These are phyloP conservation scores for Chrysotoxum bicinctum DNA, from an alignment of 2,888 invertebrate genomes.

Conservation along the genomic window DNA sequence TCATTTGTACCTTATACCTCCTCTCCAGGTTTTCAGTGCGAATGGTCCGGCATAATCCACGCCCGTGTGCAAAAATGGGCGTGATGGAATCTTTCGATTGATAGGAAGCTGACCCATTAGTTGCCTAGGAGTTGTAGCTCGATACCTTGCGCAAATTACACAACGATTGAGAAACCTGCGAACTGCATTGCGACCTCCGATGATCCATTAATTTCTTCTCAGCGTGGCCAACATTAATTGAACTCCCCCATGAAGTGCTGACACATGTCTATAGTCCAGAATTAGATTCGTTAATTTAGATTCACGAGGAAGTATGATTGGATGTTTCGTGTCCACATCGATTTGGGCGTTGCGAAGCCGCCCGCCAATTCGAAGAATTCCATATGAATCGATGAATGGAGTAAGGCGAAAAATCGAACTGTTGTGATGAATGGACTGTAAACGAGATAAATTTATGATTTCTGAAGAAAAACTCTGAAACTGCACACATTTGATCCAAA, in stretches of 20 bases:
- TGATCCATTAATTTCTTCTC: constrained; percentile 47
- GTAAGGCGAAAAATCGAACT: constrained; percentile 27
- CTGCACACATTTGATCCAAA: constrained; percentile 25
- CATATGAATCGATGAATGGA: constrained; percentile 55
- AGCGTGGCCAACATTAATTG: constrained; percentile 52
- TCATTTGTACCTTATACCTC: constrained; percentile 22
- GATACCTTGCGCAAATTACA: constrained; percentile 31
- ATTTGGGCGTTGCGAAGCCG: constrained; percentile 51
- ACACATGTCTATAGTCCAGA: constrained; percentile 39
- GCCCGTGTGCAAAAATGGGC: constrained; percentile 38
- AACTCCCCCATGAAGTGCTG: constrained; percentile 44
- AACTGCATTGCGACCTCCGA: constrained; percentile 35
- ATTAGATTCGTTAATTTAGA: constrained; percentile 43
- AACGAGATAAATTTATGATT: constrained; percentile 14
- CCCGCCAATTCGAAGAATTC: constrained; percentile 60
- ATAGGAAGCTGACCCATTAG: constrained; percentile 45
- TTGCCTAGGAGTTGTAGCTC: constrained; percentile 26
- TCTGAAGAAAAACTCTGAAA: constrained; percentile 24
- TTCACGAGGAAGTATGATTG: constrained; percentile 46
- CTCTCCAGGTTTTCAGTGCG: constrained; percentile 20
- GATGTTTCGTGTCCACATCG: constrained; percentile 42
- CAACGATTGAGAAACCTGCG: constrained; percentile 32
- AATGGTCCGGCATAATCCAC: constrained; percentile 28
- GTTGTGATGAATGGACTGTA: constrained; percentile 10
- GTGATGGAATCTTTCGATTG: constrained; percentile 30